A percentile compares a stretch with the other conserved stretches of the same genome.
These are phyloP conservation scores for Rhabdomys dilectus DNA, from an alignment of 2,113 vertebrate species.

Conservation along the genomic window DNA sequence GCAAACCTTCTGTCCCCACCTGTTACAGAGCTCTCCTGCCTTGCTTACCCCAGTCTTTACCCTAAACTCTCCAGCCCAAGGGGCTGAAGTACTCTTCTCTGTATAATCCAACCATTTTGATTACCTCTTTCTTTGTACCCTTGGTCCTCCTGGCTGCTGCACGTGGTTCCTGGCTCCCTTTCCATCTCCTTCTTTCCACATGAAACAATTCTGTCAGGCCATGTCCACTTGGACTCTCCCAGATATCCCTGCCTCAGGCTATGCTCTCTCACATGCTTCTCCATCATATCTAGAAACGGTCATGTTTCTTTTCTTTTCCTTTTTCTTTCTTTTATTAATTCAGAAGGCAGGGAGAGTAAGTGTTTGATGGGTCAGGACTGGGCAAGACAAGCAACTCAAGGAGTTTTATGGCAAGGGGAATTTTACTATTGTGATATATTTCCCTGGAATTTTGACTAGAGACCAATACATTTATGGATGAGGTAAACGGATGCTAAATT, in stretches of 20 bases:
- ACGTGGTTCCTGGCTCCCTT: neutral
- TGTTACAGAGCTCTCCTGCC: neutral
- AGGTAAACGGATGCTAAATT: neutral
- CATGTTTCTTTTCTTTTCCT: neutral
- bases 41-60: fast-evolving
- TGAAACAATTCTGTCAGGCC: neutral
- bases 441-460: neutral
- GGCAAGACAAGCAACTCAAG: neutral
- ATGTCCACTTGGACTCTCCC: neutral
- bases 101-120: neutral
- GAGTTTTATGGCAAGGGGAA: neutral
- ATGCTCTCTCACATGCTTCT: neutral
- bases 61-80: neutral
- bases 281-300: neutral
- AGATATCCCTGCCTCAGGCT: neutral
- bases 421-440: neutral
- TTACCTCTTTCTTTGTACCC: neutral
- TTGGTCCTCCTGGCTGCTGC: neutral
- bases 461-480: neutral
- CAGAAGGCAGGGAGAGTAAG: neutral
- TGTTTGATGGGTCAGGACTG: neutral
- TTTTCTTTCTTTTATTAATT: neutral
- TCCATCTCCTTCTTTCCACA: neutral
- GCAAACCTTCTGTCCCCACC: neutral
- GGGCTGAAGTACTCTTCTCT: neutral